Percentiles rank a stretch among this genome's conserved stretches.
These are phyloP conservation scores for Nothocercus nigrocapillus DNA, from an alignment of 2,113 vertebrate species.

Conservation along the genomic window DNA sequence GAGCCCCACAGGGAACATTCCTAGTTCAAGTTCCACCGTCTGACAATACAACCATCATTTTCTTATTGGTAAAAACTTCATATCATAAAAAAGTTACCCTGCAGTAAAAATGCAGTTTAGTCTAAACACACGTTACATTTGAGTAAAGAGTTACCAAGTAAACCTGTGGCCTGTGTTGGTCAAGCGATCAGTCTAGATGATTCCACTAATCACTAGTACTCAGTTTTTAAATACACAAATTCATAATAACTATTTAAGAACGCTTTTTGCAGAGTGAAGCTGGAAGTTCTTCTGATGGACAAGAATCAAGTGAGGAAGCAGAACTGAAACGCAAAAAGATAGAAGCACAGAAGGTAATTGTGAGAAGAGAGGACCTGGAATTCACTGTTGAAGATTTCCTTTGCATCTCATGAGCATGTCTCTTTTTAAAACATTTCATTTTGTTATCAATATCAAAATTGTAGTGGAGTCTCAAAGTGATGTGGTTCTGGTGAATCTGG, in stretches of 20 bases:
- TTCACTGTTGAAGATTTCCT: background rate
- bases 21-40: background rate
- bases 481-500: background rate
- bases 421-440: background rate
- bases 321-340: constrained; percentile 89
- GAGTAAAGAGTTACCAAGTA: background rate
- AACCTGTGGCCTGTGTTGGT: background rate
- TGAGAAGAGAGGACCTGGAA: background rate
- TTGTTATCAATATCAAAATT: background rate
- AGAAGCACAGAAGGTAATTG: constrained; percentile 87
- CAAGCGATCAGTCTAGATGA: background rate
- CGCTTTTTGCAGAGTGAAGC: constrained; percentile 74
- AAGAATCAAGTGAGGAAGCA: constrained; percentile 86
- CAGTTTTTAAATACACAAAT: background rate
- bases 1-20: background rate
- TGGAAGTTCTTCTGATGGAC: constrained; percentile 83
- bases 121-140: background rate
- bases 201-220: background rate
- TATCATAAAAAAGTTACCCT: background rate
- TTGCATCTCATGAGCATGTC: background rate
- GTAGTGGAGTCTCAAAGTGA: no score
- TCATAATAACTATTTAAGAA: constrained; percentile 5
- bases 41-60: background rate
- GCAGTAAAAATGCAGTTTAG: background rate
- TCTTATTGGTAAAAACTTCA: background rate